Conservation (phyloP, 2,888 invertebrate genomes). For the Lepetodrilus schrolli region DNA sequence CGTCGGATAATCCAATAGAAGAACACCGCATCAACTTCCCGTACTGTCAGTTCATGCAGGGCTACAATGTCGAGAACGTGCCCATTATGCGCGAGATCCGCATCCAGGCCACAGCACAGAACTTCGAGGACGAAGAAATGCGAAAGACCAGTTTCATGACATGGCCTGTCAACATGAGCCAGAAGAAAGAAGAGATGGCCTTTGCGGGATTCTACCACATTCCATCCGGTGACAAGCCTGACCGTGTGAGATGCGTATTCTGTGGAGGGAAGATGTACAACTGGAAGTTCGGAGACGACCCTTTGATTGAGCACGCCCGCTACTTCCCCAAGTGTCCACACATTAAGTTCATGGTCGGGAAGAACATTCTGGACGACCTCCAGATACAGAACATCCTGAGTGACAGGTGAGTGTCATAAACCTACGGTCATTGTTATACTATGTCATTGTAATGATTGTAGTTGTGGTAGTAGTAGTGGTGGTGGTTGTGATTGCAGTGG, state of each 20-base stretch:
- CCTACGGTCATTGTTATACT: too few species aligned
- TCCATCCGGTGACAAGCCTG: not conserved
- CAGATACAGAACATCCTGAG: not conserved
- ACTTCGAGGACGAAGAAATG: not conserved
- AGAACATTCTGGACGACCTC: not conserved
- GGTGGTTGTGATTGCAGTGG: too few species aligned
- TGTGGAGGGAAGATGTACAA: not conserved
- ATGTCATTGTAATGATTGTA: too few species aligned
- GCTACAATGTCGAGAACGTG: not conserved
- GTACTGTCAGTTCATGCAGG: conserved; percentile 2
- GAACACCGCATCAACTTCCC: conserved; percentile 21
- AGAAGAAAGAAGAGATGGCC: not conserved
- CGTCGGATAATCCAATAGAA: not conserved
- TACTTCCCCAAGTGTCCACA: not conserved
- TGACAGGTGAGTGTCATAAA: too few species aligned
- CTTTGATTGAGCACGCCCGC: not conserved
- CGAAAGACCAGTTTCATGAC: not conserved
- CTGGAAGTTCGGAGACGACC: not conserved
- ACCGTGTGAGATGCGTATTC: not conserved
- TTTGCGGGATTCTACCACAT: not conserved
- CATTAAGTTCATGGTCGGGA: not conserved
- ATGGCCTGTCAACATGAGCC: not conserved
- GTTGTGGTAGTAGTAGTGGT: too few species aligned
- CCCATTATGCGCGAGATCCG: too few species aligned
- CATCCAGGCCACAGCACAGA: not conserved